Base-by-base conservation (phyloP, 1,140 invertebrate species). In the Sitophilus oryzae region DNA sequence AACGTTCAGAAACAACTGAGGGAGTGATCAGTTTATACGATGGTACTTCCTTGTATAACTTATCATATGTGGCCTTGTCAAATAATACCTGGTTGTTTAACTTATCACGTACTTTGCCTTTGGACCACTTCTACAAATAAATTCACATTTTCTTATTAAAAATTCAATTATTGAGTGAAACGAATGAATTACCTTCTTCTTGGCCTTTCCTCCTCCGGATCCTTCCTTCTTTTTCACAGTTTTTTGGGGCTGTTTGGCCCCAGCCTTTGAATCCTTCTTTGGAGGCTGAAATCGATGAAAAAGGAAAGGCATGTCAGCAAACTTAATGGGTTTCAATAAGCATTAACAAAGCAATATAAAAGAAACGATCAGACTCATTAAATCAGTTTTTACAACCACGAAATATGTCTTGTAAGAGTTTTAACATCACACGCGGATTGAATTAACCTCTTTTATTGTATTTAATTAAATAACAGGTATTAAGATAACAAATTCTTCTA, bases 31-130 rank as follows among this genome's bases (percentile, higher is more conserved):
- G 77, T 77, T 99, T 99, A 77, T 97, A 98, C 35, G 86, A 86
- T 42, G 96, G 93, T 15, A 97, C 95, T 83, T 99, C 96, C 73
- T 97, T 98, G 62, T 92, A 82, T 47, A 99, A 77, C 76, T 99
- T 99, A 55, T 99, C 97, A 75, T 99, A 98, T 10, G 96, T 98
- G 14, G 86, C 82, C 73, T 97, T 93, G 71, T 99, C 96, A 71
- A 97, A 97, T 52, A 97, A 79, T 37, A 99, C 93, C 74, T 96
- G 85, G 75, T 99, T 99, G 84, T 98, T 98, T 69, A 99, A 82
- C 82, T 99, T 99, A 74, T 99, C 97, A 72, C 96, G 85, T 59
- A 97, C 93, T 88, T 99, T 98, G 89, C 95, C 96, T 82, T 98
- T 98, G 58, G 94, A 98, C 96, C 96, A 98, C 91, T 98, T 98